Base-by-base conservation (phyloP, 2,888 invertebrate genomes). In the Himalopsyche tibetana region DNA sequence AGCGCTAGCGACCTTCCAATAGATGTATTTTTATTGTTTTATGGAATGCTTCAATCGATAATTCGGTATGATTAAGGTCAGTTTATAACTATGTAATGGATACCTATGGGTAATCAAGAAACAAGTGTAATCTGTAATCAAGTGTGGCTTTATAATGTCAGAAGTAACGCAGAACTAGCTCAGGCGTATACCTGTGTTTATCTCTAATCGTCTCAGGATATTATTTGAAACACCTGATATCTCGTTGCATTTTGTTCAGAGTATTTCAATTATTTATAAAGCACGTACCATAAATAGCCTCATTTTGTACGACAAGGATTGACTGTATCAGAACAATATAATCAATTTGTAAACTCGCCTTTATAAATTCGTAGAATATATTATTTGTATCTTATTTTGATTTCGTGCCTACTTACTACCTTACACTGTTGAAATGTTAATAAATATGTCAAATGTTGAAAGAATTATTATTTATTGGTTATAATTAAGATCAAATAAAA, bases 101-200 rank as follows among this genome's bases (percentile, higher is more conserved):
- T 74, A 74, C 74, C 74, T 74, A 5, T 51, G 83, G 28, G 55
- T 69, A 83, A 36, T 86, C 80, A 84, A 86, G 86, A 84, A 86
- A 87, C 87, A 87, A 86, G 87, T 87, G 87, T 86, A 87, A 87
- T 86, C 80, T 84, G 82, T 87, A 86, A 87, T 87, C 84, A 87
- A 82, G 86, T 82, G 84, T 81, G 55, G 84, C 74, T 86, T 87
- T 87, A 83, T 87, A 87, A 87, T 86, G 87, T 87, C 84, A 86
- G 82, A 82, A 63, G 84, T 81, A 82, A 74, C 84, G 82, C 55
- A 55, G 69, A 69, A 69, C 69, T 45, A 74, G 74, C 83, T 83
- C 69, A 74, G 83, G 74, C 74, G 74, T 38, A 74, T 74, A 74
- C 74, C 74, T 74, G 38, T 74, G 74, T 74, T 74, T 74, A 74